Evolutionary conservation across 2,888 invertebrate genomes (phyloP), one percentile per base, ranked within the genome.

Genomic region (Ferrisia virgata): DNA sequence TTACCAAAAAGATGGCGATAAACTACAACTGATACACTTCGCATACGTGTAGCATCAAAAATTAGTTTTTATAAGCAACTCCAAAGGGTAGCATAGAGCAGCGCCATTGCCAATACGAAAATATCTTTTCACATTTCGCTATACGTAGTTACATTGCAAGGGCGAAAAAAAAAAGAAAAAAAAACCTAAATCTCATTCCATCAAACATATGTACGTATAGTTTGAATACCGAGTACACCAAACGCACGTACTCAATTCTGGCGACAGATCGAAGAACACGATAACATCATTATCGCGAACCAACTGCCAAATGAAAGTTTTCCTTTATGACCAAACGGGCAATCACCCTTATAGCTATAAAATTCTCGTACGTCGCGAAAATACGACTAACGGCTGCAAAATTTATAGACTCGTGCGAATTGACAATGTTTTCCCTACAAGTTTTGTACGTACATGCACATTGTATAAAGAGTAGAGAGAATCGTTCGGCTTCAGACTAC

Each of bases 221-320:
- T 47, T 47, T 47, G 18, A 47, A 47, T 43, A 43, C 47, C 0
- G n/a, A n/a, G 53, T 2, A 53, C 53, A 11, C 11, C 53, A 53
- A 53, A 53, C 22, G 22, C 64, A 31, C 64, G 31, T 28, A 64
- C 28, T 11, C 1, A 64, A 11, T 64, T 28, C 15, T 64, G 64
- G 64, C 28, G 64, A 64, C 64, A 64, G 13, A 64, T 31, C 64
- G 25, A 64, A 64, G 15, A 13, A 9, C 28, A 15, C 64, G 64
- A 64, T 64, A 64, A 64, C 13, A 64, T 64, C 64, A 64, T 64
- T 64, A 28, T 64, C 64, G 28, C 64, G 64, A 64, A 64, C 64
- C 64, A n/a, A 64, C 64, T 28, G 28, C 28, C 64, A 28, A 28
- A 64, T 64, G 64, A 31, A 64, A 64, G 64, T 64, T 64, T 64